Conservation (phyloP, 2,888 invertebrate species). For the Hoplodrina ambigua region DNA sequence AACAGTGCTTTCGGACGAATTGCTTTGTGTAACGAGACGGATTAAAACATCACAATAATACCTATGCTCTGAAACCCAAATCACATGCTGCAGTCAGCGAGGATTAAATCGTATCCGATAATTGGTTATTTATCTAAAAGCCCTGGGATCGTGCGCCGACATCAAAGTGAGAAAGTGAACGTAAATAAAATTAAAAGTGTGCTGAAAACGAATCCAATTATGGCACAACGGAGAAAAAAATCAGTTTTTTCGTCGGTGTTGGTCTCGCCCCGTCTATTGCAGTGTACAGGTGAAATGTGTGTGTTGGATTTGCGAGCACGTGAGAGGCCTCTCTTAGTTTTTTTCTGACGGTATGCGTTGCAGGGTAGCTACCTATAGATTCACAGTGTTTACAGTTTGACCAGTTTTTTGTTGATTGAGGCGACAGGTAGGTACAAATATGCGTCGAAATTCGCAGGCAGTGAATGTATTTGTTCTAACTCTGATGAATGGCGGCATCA, state of each 20-base stretch:
- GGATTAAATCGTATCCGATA: constrained; percentile 83
- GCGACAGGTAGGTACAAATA: constrained; percentile 28
- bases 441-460: constrained; percentile 13
- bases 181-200: constrained; percentile 87
- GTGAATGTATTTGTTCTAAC: constrained; percentile 24
- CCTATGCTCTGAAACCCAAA: constrained; percentile 67
- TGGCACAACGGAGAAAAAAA: constrained; percentile 78
- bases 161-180: constrained; percentile 83
- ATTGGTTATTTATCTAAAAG: constrained; percentile 88
- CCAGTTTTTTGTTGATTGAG: constrained; percentile 54
- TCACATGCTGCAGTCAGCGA: constrained; percentile 69
- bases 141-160: constrained; percentile 75
- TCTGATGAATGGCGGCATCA: constrained; percentile 26
- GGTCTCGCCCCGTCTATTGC: constrained; percentile 63
- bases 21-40: constrained; percentile 59
- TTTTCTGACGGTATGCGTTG: constrained; percentile 39
- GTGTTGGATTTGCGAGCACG: constrained; percentile 60
- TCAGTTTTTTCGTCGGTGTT: constrained; percentile 66
- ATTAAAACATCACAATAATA: constrained; percentile 63
- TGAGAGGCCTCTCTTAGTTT: constrained; percentile 47
- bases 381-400: constrained; percentile 42
- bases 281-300: constrained; percentile 58
- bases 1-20: constrained; percentile 34
- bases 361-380: constrained; percentile 1
- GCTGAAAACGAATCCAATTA: constrained; percentile 87